phyloP scores from a whole-genome alignment of 2,113 vertebrate genomes.

The Dicentrarchus labrax region DNA sequence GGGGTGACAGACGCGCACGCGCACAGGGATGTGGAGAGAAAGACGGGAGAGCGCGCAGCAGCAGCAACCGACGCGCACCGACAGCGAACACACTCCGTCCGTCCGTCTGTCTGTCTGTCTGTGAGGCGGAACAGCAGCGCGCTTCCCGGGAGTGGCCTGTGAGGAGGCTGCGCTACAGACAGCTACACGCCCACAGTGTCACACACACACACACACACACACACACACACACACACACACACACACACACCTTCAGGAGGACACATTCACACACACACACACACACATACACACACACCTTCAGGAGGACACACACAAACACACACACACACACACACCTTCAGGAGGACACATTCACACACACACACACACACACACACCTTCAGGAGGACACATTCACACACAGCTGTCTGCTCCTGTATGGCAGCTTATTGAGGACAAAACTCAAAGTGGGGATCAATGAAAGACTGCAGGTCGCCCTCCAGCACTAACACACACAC shows the following conservation, averaged over 20 bases:
- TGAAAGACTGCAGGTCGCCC: background rate
- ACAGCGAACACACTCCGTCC: constrained; percentile 23
- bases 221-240: background rate
- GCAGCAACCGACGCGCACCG: constrained; percentile 40
- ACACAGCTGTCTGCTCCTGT: constrained; percentile 22
- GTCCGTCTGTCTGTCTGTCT: constrained; percentile 44
- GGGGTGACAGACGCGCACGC: constrained; percentile 1
- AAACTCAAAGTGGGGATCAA: background rate
- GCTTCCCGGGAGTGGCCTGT: constrained; percentile 85
- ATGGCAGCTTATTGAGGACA: constrained; percentile 12
- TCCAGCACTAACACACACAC: background rate
- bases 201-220: constrained; percentile 18
- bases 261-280: too few species aligned
- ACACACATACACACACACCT: too few species aligned
- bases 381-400: background rate
- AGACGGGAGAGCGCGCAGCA: background rate
- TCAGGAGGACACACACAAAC: too few species aligned
- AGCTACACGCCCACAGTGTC: constrained; percentile 59
- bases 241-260: constrained; percentile 18
- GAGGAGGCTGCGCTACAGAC: constrained; percentile 62
- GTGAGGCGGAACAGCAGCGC: constrained; percentile 63
- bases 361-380: too few species aligned
- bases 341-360: too few species aligned
- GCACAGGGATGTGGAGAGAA: background rate
- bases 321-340: too few species aligned